These are phyloP conservation scores for Brachionus plicatilis DNA, from an alignment of 1,140 invertebrate species.

Conservation along the genomic window DNA sequence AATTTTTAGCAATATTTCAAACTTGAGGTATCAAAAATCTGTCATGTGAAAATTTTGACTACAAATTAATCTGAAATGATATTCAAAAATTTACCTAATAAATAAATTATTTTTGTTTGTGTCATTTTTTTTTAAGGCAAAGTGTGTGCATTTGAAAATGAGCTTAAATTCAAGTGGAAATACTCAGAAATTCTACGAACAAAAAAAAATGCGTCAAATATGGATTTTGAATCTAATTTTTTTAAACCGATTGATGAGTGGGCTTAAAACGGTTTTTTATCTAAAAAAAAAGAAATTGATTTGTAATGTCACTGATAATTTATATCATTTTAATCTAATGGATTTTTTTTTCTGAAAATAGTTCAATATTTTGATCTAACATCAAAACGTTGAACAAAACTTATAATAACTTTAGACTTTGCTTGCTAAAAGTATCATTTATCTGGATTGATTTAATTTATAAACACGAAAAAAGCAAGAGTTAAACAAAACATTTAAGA, in stretches of 20 bases:
- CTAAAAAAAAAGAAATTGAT: background rate
- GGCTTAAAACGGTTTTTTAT: background rate
- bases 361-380: background rate
- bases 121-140: no score
- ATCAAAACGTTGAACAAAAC: background rate
- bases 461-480: background rate
- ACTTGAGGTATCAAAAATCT: no score
- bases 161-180: no score
- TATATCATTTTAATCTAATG: background rate
- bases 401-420: no score
- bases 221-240: background rate
- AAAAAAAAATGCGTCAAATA: background rate
- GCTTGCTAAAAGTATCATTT: background rate
- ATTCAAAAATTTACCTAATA: no score
- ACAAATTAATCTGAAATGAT: no score
- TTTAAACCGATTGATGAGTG: background rate
- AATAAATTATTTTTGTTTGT: no score
- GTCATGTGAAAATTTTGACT: no score
- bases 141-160: no score
- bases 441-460: background rate
- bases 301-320: background rate
- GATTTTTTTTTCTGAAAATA: background rate
- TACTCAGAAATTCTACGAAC: no score
- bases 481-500: background rate
- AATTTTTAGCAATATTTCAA: no score